Conservation (phyloP, 2,797 vertebrate genomes). For the Acipenser oxyrinchus region DNA sequence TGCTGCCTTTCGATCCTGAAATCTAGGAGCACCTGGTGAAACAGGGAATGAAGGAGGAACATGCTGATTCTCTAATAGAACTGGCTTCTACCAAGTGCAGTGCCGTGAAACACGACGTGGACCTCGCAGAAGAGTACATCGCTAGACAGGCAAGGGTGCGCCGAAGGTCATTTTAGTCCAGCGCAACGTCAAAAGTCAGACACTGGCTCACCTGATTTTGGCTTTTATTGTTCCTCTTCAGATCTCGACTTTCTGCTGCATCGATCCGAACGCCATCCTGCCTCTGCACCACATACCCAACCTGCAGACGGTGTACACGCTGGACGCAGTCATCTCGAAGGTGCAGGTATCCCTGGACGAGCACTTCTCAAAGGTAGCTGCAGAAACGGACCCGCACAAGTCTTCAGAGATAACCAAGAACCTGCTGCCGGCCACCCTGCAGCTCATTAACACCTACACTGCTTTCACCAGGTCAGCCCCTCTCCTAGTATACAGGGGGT, state of each 20-base stretch:
- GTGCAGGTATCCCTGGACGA: conserved; percentile 95
- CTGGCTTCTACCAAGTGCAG: conserved; percentile 77
- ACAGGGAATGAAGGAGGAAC: conserved; percentile 88
- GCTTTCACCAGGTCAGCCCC: conserved; percentile 77
- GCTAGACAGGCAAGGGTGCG: conserved; percentile 74
- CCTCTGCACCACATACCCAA: conserved; percentile 85
- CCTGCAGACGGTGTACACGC: conserved; percentile 88
- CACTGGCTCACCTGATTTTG: not conserved
- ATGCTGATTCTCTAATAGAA: conserved; percentile 74
- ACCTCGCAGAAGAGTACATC: conserved; percentile 93
- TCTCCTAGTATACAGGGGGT: too few species aligned
- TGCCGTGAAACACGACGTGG: conserved; percentile 87
- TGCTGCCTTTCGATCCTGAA: not conserved
- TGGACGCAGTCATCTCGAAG: conserved; percentile 94
- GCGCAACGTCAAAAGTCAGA: not conserved
- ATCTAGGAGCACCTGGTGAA: conserved; percentile 81
- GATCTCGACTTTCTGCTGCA: conserved; percentile 88
- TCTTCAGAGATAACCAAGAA: conserved; percentile 92
- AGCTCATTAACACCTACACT: conserved; percentile 87
- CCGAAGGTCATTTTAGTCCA: not conserved
- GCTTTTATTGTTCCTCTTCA: conserved; percentile 38
- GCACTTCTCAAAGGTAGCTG: conserved; percentile 87
- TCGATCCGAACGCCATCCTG: conserved; percentile 77
- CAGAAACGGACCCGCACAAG: conserved; percentile 80
- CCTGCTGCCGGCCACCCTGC: conserved; percentile 84